Conservation (phyloP, 2,888 invertebrate species). For the Drosophila neutralis region DNA sequence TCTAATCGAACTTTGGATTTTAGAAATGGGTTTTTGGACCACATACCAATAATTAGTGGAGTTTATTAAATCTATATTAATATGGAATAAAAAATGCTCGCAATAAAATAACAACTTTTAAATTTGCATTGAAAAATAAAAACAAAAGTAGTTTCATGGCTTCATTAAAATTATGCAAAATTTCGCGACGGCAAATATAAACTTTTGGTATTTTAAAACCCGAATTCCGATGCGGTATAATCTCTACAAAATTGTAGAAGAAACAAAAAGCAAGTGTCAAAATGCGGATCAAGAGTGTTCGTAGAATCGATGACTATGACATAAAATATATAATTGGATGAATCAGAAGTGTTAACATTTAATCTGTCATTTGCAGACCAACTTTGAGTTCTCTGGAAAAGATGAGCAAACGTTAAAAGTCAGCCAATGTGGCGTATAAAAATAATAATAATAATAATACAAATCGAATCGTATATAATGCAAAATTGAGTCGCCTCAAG, state of each 20-base stretch:
- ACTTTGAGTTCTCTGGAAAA: conserved; percentile 38
- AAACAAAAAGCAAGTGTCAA: conserved; percentile 1
- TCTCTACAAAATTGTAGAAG: background rate
- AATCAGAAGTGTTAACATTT: conserved; percentile 27
- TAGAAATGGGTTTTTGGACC: background rate
- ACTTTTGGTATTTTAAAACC: conserved; percentile 11
- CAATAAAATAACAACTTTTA: background rate
- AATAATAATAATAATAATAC: conserved; percentile 12
- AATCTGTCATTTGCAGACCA: conserved; percentile 41
- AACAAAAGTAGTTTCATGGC: background rate
- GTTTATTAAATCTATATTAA: background rate
- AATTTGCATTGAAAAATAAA: background rate
- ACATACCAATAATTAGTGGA: background rate
- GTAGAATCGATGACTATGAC: background rate
- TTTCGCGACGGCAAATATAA: background rate
- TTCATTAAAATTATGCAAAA: conserved; percentile 51
- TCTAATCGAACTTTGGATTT: conserved; percentile 8
- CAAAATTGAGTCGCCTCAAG: conserved; percentile 53
- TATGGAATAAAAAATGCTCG: background rate
- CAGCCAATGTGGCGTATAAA: conserved; percentile 61
- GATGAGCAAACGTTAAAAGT: conserved; percentile 55
- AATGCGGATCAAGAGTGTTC: conserved; percentile 1
- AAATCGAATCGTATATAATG: conserved; percentile 58
- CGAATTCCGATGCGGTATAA: conserved; percentile 10
- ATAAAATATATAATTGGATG: conserved; percentile 5